Conservation (phyloP, 2,113 vertebrate species). For the Illadopsis cleaveri region DNA sequence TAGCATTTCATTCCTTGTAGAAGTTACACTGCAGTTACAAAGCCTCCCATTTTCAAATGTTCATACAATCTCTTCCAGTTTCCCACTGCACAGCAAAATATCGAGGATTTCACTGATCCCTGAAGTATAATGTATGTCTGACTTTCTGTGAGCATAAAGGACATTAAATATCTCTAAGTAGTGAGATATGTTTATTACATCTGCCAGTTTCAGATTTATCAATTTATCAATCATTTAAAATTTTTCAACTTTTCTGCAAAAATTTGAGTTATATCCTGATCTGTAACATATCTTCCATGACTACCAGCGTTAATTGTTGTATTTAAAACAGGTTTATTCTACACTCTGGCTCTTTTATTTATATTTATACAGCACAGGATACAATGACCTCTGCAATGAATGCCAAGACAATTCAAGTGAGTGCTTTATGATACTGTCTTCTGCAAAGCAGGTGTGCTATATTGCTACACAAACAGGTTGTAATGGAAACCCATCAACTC, state of each 20-base stretch:
- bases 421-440: not conserved
- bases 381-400: constrained; percentile 9
- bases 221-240: not conserved
- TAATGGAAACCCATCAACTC: constrained; percentile 35
- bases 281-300: not conserved
- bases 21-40: not conserved
- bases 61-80: not conserved
- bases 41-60: not conserved
- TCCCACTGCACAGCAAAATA: not conserved
- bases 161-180: not conserved
- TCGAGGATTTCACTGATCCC: not conserved
- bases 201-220: not conserved
- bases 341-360: not conserved
- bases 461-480: constrained; percentile 14
- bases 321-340: not conserved
- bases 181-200: not conserved
- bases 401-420: not conserved
- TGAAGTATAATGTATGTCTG: not conserved
- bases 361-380: not conserved
- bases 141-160: not conserved
- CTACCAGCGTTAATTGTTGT: not conserved
- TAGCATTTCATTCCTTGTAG: not conserved
- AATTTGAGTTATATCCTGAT: not conserved
- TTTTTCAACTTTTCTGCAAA: not conserved
- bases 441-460: not conserved